A percentile compares a stretch with the other conserved stretches of the same genome.
These are phyloP conservation scores for Platerodrilus igneus DNA, from an alignment of 2,888 invertebrate genomes.

Conservation along the genomic window DNA sequence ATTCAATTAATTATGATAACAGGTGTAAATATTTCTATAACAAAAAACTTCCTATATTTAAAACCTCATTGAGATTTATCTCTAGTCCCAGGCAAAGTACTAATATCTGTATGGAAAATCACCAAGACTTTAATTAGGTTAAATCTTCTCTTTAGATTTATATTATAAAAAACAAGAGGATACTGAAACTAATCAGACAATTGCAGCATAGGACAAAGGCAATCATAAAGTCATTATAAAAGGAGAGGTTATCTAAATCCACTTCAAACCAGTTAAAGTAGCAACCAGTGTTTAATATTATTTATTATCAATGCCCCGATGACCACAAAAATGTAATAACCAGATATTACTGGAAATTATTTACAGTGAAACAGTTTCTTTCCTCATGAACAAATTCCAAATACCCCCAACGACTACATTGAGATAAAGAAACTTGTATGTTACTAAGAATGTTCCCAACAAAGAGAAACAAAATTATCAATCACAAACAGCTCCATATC, in stretches of 20 bases:
- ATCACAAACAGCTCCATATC: constrained; percentile 8
- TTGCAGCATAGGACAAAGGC: too few relatives aligned
- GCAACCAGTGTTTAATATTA: constrained; percentile 37
- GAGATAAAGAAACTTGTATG: constrained; percentile 15
- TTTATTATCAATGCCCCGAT: constrained; percentile 52
- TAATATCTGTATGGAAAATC: too few relatives aligned
- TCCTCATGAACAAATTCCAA: constrained; percentile 35
- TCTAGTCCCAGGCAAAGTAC: too few relatives aligned
- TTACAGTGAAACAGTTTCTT: constrained; percentile 41
- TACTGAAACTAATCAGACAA: too few relatives aligned
- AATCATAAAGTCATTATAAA: too few relatives aligned
- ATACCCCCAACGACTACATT: constrained; percentile 37
- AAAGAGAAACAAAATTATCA: constrained; percentile 19
- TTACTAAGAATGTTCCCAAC: constrained; percentile 1
- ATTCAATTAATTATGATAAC: too few relatives aligned
- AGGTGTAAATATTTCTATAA: too few relatives aligned
- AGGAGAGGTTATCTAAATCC: constrained; percentile 29
- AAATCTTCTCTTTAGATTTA: too few relatives aligned
- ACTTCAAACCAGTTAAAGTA: constrained; percentile 39
- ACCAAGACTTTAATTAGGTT: too few relatives aligned
- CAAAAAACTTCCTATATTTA: too few relatives aligned
- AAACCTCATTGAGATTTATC: too few relatives aligned
- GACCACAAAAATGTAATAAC: constrained; percentile 55
- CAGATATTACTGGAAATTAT: constrained; percentile 54
- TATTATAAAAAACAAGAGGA: too few relatives aligned